These are phyloP conservation scores for Bombus sylvicola DNA, from an alignment of 1,140 invertebrate species.

Conservation along the genomic window DNA sequence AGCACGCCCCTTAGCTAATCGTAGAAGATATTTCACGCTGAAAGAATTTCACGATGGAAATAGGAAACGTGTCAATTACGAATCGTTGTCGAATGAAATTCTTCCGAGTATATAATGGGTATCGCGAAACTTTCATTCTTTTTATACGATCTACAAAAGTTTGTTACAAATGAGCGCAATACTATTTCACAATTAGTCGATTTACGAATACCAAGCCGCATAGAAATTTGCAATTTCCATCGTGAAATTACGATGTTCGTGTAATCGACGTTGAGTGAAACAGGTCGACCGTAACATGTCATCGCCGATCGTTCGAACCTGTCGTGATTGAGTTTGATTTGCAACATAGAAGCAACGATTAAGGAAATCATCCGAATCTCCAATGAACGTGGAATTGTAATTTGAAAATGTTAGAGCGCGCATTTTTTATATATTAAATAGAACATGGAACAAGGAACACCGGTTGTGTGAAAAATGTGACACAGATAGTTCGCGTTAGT, in stretches of 20 bases:
- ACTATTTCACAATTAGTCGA: neutral
- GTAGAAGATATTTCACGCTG: no score
- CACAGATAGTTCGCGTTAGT: neutral
- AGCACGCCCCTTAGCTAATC: neutral
- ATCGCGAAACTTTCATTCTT: neutral
- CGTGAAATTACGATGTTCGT: neutral
- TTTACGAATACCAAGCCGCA: neutral
- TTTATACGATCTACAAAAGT: neutral
- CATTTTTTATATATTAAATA: neutral
- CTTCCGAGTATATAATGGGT: neutral
- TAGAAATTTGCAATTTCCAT: slow-evolving; percentile 6
- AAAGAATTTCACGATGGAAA: slow-evolving; percentile 9
- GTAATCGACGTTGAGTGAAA: neutral
- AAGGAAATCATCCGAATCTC: no score
- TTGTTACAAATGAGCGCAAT: neutral
- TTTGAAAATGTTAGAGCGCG: neutral
- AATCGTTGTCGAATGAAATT: neutral
- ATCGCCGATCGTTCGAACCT: neutral
- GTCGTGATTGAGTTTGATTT: neutral
- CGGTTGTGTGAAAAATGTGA: neutral
- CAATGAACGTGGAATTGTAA: slow-evolving; percentile 1
- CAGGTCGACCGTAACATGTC: slow-evolving; percentile 12
- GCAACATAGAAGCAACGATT: neutral
- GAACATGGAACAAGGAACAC: neutral
- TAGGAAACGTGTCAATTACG: neutral